phyloP scores from a whole-genome alignment of 2,797 vertebrate genomes.

The Rhincodon typus region DNA sequence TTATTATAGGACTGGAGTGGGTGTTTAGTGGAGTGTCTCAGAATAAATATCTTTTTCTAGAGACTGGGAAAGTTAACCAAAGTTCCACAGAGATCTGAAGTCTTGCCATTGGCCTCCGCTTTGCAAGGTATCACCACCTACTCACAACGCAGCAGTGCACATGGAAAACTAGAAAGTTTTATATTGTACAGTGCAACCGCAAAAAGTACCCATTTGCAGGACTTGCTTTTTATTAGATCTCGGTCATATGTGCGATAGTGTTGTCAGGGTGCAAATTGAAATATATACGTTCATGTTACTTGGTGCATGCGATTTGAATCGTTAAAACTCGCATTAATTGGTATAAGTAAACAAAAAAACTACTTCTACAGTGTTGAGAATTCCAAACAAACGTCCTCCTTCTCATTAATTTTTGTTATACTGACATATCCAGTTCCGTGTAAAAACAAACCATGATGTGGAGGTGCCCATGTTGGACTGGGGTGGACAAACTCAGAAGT shows the following conservation, averaged over 20 bases:
- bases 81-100: not conserved
- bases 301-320: not conserved
- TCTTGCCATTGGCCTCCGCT: not conserved
- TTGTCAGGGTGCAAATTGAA: not conserved
- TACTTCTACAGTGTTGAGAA: not conserved
- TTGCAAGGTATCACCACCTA: not conserved
- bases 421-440: too few relatives aligned
- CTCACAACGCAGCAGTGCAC: not conserved
- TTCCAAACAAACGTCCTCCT: not conserved
- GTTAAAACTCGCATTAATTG: not conserved
- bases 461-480: too few relatives aligned
- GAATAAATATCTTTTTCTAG: too few relatives aligned
- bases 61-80: too few relatives aligned
- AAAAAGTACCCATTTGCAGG: too few relatives aligned
- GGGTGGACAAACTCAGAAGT: too few relatives aligned
- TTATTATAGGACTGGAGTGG: not conserved
- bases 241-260: not conserved
- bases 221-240: not conserved
- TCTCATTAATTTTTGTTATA: too few relatives aligned
- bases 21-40: not conserved
- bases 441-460: not conserved
- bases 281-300: not conserved
- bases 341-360: not conserved
- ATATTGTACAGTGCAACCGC: not conserved
- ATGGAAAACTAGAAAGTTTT: not conserved